These are phyloP conservation scores for Porites lobata DNA, from an alignment of 92 coral and sea anemone genomes.

Conservation along the genomic window DNA sequence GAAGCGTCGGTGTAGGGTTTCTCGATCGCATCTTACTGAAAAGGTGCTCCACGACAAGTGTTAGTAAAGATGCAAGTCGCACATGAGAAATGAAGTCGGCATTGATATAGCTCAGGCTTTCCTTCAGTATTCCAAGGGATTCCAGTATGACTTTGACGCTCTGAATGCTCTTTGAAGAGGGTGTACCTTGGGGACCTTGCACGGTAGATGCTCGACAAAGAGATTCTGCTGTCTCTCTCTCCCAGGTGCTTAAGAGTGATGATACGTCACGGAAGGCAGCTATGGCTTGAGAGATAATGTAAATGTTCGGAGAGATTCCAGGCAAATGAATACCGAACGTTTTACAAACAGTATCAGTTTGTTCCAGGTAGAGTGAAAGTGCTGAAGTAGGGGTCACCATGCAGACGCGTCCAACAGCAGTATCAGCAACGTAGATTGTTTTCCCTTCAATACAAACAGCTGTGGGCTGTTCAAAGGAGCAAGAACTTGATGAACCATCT, in stretches of 20 bases:
- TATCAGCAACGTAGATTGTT: constrained; percentile 62
- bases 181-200: constrained; percentile 64
- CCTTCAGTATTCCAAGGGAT: constrained; percentile 29
- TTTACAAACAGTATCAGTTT: constrained; percentile 44
- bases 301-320: not conserved
- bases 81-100: constrained; percentile 19
- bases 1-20: constrained; percentile 58
- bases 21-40: constrained; percentile 63
- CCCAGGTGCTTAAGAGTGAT: constrained; percentile 34
- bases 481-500: constrained; percentile 49
- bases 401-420: constrained; percentile 57
- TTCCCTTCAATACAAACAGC: constrained; percentile 60
- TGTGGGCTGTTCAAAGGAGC: constrained; percentile 58
- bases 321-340: constrained; percentile 55
- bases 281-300: constrained; percentile 8
- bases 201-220: constrained; percentile 38
- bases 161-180: constrained; percentile 44
- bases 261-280: constrained; percentile 46
- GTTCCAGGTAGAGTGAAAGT: constrained; percentile 45
- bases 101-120: constrained; percentile 37
- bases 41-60: constrained; percentile 61
- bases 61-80: constrained; percentile 53
- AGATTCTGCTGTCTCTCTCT: constrained; percentile 36
- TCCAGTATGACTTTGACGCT: constrained; percentile 44
- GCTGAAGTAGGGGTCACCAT: constrained; percentile 36